Evolutionary conservation across 1,140 invertebrate genomes (phyloP), one percentile per base, ranked within the genome.

Genomic region (Ostrea edulis): DNA sequence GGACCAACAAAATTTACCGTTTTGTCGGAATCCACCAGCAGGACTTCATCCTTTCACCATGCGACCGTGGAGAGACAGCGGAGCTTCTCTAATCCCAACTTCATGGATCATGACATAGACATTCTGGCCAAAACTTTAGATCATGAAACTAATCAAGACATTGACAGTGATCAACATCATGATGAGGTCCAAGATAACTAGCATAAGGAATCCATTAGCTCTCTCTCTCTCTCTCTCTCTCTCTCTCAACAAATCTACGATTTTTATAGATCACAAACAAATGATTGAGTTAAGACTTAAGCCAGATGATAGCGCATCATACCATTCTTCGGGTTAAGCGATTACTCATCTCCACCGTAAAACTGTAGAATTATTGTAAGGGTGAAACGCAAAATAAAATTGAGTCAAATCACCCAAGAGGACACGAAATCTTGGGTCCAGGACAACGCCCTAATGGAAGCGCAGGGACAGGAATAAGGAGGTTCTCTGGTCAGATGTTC

Each of bases 101-200:
- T 77, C 29, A 77, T 77, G 68, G 68, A 77, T 35, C 68, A 77
- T 17, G 68, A 77, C 17, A 25, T 77, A 12, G 68, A 77, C 68
- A 77, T 77, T 35, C 29, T 77, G 25, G 68, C 68, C 12, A 25
- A 77, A 35, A 77, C 12, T 35, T 35, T 77, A 35, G 68, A 77
- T 9, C 22, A 77, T 29, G 68, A 77, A 35, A 9, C 68, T 35
- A 25, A 35, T 9, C 9, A 14, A 7, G 58, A 62, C n/a, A 14
- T n/a, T n/a, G 58, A 62, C n/a, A 14, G 7, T n/a, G 58, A 62
- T 7, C 58, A 62, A n/a, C 68, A 29, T 12, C 68, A 77, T 12
- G 29, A 77, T 29, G 25, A 35, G 22, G 14, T 14, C 29, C 29
- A 77, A 35, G 29, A 11, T 62, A 62, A 62, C 20, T 62, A 62